Percentiles rank a stretch among this genome's conserved stretches.
Evolutionary conservation across 1,140 invertebrate species (phyloP).

Genomic region (Pemphigus obesinymphae): DNA sequence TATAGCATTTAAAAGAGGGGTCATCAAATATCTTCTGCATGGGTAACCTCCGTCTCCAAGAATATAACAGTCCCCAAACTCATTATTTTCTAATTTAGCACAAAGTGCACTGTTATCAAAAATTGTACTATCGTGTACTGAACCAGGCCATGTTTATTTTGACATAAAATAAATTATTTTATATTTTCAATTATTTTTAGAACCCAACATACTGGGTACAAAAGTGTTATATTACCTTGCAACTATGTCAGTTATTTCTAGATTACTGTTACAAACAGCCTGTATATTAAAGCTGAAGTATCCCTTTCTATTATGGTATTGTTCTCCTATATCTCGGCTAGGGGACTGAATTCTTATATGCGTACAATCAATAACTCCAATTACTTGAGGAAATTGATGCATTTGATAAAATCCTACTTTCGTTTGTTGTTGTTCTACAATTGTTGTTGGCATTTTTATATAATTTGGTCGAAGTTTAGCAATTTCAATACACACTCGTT

Average conservation of each 20-base stretch:
- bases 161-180: background rate
- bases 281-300: constrained; percentile 53
- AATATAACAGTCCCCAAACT: constrained; percentile 42
- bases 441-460: constrained; percentile 45
- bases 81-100: constrained; percentile 42
- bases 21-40: constrained; percentile 15
- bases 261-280: constrained; percentile 49
- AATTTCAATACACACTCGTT: background rate
- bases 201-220: too few relatives aligned
- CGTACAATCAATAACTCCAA: constrained; percentile 52
- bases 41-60: constrained; percentile 45
- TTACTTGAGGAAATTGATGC: constrained; percentile 50
- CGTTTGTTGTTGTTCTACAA: constrained; percentile 42
- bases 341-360: constrained; percentile 50
- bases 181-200: too few relatives aligned
- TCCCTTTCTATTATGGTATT: constrained; percentile 51
- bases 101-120: constrained; percentile 47
- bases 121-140: constrained; percentile 49
- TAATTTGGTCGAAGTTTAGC: constrained; percentile 28
- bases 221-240: constrained; percentile 38
- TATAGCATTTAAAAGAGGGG: constrained; percentile 32
- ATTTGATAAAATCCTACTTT: constrained; percentile 48
- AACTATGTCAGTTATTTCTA: constrained; percentile 50
- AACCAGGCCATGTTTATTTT: constrained; percentile 48
- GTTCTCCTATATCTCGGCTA: constrained; percentile 48